These are phyloP conservation scores for Micromussa lordhowensis DNA, from an alignment of 92 coral and sea anemone species.

Conservation along the genomic window DNA sequence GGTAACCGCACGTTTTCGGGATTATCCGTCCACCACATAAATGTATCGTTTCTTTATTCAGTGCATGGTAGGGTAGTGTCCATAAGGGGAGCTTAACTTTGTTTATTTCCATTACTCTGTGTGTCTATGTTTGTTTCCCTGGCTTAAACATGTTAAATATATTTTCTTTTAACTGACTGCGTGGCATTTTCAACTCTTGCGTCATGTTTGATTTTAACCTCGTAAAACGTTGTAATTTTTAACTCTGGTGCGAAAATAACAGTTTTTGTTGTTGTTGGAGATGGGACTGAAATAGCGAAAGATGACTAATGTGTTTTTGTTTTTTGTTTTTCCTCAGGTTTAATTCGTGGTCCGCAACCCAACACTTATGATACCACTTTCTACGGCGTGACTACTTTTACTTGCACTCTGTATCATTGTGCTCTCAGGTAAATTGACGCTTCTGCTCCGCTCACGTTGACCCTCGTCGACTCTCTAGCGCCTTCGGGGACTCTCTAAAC, in stretches of 20 bases:
- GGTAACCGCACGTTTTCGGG: background rate
- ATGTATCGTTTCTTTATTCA: background rate
- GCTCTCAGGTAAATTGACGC: slow-evolving; percentile 72
- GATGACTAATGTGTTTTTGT: background rate
- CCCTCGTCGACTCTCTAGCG: background rate
- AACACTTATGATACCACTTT: slow-evolving; percentile 82
- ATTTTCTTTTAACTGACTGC: no score
- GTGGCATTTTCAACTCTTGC: no score
- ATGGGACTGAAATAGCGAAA: no score
- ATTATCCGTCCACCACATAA: background rate
- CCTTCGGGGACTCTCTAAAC: background rate
- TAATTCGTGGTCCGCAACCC: slow-evolving; percentile 85
- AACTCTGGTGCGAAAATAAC: no score
- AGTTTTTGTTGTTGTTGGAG: no score
- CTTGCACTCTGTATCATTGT: slow-evolving; percentile 82
- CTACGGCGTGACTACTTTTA: slow-evolving; percentile 85
- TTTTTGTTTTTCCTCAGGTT: slow-evolving; percentile 56
- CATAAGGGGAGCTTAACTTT: background rate
- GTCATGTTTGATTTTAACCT: no score
- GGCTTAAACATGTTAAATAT: no score
- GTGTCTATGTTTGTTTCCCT: no score
- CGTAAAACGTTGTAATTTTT: no score
- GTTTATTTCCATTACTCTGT: no score
- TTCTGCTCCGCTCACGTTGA: background rate
- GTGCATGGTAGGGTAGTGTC: background rate